Percentiles rank a stretch among this genome's conserved stretches.
Evolutionary conservation across 2,797 vertebrate genomes (phyloP).

Genomic region (Manis javanica): DNA sequence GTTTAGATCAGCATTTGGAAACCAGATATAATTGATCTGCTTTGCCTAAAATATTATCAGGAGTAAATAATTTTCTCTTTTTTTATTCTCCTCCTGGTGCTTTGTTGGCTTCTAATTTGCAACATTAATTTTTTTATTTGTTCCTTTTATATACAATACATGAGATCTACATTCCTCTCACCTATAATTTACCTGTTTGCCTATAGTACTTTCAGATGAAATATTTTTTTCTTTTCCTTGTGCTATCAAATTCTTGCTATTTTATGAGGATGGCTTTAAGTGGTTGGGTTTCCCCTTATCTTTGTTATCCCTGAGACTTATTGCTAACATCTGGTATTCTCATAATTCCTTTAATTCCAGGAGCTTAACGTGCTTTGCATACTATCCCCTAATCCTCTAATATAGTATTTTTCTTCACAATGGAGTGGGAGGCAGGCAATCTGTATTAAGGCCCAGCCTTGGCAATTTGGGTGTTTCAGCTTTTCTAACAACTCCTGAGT

Average conservation of each 20-base stretch:
- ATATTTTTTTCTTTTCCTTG: not conserved
- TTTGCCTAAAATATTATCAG: not conserved
- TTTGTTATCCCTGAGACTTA: not conserved
- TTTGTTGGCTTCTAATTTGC: not conserved
- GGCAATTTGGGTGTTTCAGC: not conserved
- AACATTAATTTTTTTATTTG: not conserved
- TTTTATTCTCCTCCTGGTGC: not conserved
- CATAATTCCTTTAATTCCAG: constrained; percentile 35
- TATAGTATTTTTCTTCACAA: not conserved
- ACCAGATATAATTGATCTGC: not conserved
- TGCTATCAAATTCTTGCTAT: not conserved
- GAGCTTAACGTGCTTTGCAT: constrained; percentile 44
- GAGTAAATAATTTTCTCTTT: not conserved
- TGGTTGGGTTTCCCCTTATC: not conserved
- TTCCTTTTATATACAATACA: not conserved
- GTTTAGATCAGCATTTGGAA: not conserved
- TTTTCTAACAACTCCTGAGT: not conserved
- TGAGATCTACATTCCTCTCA: not conserved
- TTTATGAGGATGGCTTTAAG: not conserved
- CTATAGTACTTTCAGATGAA: not conserved
- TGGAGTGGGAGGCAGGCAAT: not conserved
- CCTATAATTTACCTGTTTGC: not conserved
- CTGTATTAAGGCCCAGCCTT: not conserved
- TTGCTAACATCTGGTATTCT: not conserved
- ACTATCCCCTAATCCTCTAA: not conserved